Conservation (phyloP, 2,113 vertebrate species). For the Microcebus murinus region DNA sequence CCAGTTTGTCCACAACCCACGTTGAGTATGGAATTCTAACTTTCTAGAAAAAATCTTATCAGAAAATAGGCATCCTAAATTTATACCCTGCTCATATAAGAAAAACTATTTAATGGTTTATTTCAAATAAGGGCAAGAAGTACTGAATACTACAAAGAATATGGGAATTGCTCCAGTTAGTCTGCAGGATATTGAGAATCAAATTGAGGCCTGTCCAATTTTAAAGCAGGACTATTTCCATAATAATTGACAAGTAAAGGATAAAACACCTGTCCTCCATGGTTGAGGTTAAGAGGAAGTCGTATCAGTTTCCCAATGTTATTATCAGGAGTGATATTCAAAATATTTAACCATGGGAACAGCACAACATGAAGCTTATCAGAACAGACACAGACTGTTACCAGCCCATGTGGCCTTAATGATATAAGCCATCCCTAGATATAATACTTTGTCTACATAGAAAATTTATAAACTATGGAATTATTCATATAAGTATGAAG, state of each 20-base stretch:
- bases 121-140: not conserved
- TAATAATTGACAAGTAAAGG: not conserved
- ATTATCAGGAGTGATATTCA: not conserved
- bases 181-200: not conserved
- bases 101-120: not conserved
- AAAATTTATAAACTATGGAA: not conserved
- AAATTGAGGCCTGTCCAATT: not conserved
- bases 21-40: not conserved
- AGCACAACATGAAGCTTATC: not conserved
- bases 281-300: not conserved
- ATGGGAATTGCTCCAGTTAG: not conserved
- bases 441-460: not conserved
- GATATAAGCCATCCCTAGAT: not conserved
- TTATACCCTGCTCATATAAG: not conserved
- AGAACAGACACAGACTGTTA: not conserved
- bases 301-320: too few species aligned
- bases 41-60: not conserved
- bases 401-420: rapidly evolving
- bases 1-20: not conserved
- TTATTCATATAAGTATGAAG: not conserved
- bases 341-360: not conserved
- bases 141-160: not conserved
- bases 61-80: not conserved
- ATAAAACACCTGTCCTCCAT: not conserved
- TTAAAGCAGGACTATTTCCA: not conserved